Evolutionary conservation across 2,113 vertebrate genomes (phyloP), one percentile per base, ranked within the genome.

Genomic region (Fregata magnificens): DNA sequence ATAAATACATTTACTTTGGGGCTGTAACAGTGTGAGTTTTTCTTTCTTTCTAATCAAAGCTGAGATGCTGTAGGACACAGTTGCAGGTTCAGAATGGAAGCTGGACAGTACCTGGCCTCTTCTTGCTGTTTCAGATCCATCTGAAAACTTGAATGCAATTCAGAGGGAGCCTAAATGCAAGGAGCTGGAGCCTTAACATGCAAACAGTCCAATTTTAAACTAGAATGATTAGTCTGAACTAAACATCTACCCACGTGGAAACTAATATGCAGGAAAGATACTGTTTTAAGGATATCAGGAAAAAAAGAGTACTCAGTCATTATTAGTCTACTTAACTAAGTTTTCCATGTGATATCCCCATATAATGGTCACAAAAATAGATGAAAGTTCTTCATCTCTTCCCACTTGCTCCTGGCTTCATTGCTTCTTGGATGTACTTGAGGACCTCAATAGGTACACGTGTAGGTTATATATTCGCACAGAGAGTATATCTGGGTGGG

Each of bases 81-180:
- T 2, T 5, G 1, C 11, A 22, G 16, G 38, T 63, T 77, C 47
- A 24, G 11, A 25, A 22, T 18, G 13, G 15, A 36, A 6, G 1
- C 0, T 13, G 42, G 21, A 20, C n/a, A 32, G 24, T 11, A 8
- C 1, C 2, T 2, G 6, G 11, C 9, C 38, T 74, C 52, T 72
- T 61, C 31, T 31, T 78, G 42, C 16, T 77, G 32, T 11, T 84
- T 81, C 42, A 42, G 16, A 29, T 29, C 52, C n/a, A 8, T 52
- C 13, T 38, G 11, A 19, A 34, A 59, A 13, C 5, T 22, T 31
- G 22, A 70, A 50, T 31, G 21, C 11, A 42, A 22, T 16, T 71
- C 69, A 91, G 61, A 70, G 19, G 20, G 17, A 80, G 10, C 18
- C n/a, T 31, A 44, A 67, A 81, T 28, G 17, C 26, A 56, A 61